Evolutionary conservation across 2,888 invertebrate genomes (phyloP), one percentile per base, ranked within the genome.

Genomic region (Oxyteleia sp.): DNA sequence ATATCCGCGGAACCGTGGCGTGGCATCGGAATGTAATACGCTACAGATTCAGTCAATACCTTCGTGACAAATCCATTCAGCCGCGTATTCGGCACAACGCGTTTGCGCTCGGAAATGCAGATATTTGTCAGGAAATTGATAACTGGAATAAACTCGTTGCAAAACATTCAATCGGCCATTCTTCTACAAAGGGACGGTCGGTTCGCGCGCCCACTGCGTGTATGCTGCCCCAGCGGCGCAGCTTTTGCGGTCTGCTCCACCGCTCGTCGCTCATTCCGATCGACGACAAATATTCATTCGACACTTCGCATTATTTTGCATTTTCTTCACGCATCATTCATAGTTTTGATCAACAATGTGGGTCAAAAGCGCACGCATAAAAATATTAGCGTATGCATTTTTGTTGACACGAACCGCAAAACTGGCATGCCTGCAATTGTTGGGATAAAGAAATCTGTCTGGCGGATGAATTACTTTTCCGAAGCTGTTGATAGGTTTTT

Each of bases 51-150:
- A 87, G 85, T 88, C 88, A 84, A 86, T 87, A 86, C 88, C 82
- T 85, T 78, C 78, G 84, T 82, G 80, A 82, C 83, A 83, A 84
- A 85, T 80, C 81, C 72, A 84, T 80, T 79, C 74, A 69, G 82
- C 76, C 80, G 78, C 69, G 76, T 69, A 81, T 82, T 80, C 80
- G 69, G 69, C 63, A 55, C 61, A 66, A 72, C 74, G 80, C 79
- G 75, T 84, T 79, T 82, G 79, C 79, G 85, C 85, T 78, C 88
- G 91, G 90, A 91, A 90, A 91, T 88, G 88, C 89, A 90, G 92
- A 92, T 92, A 91, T 92, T 92, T 91, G 91, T 91, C 91, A 90
- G 92, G 90, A 91, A 92, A 92, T 92, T 92, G 92, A 91, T 92
- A 92, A 91, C 92, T 89, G 91, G 91, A 91, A 92, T 91, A 92